phyloP scores from a whole-genome alignment of 2,888 invertebrate species.

The Cryptus viduatorius region DNA sequence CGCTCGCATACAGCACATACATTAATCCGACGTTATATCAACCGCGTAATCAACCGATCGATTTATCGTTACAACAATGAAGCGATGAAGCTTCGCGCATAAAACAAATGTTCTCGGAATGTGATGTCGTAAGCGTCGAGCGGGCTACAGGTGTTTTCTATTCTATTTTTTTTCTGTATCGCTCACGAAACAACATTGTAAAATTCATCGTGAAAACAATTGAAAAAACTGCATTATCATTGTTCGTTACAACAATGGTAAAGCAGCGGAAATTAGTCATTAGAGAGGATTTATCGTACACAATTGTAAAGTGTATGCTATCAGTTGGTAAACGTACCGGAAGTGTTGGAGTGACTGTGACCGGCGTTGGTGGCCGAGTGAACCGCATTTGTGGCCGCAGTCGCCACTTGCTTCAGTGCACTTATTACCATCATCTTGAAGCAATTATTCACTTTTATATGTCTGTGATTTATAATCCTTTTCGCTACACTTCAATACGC shows the following conservation, averaged over 20 bases:
- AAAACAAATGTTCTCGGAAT: not conserved
- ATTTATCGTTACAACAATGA: slow-evolving; percentile 36
- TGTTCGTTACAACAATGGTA: slow-evolving; percentile 4
- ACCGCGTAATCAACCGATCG: slow-evolving; percentile 22
- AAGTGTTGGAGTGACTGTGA: slow-evolving; percentile 74
- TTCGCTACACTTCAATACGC: slow-evolving; percentile 36
- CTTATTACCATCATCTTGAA: slow-evolving; percentile 81
- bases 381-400: slow-evolving; percentile 81
- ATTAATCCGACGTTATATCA: not conserved
- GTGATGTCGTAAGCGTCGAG: not conserved
- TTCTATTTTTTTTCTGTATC: not conserved
- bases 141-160: not conserved
- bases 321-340: slow-evolving; percentile 75
- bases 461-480: slow-evolving; percentile 56
- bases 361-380: slow-evolving; percentile 79
- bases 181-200: too few relatives aligned
- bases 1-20: not conserved
- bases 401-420: slow-evolving; percentile 82
- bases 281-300: not conserved
- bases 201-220: slow-evolving; percentile 1
- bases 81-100: not conserved
- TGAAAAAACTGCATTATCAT: not conserved
- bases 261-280: slow-evolving; percentile 22
- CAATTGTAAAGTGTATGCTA: slow-evolving; percentile 1
- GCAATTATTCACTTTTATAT: slow-evolving; percentile 7